phyloP scores from a whole-genome alignment of 2,113 vertebrate species.

The Aptenodytes forsteri region DNA sequence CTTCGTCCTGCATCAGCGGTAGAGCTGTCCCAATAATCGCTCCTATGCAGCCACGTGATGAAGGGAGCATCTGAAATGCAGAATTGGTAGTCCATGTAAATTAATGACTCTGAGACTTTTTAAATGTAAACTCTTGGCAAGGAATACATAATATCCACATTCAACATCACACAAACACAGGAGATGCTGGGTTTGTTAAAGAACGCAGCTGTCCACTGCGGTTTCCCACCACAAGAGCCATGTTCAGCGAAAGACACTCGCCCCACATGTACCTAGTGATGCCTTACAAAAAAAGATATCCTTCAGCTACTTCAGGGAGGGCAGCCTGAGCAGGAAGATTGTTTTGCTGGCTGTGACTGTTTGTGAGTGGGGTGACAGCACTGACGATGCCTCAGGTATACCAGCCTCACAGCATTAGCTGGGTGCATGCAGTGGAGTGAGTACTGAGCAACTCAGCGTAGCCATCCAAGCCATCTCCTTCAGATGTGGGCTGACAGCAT shows the following conservation, averaged over 20 bases:
- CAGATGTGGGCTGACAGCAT: background rate
- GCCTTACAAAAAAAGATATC: background rate
- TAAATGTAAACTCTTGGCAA: background rate
- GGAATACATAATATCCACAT: background rate
- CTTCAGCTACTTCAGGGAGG: background rate
- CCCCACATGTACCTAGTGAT: no score
- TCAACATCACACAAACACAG: background rate
- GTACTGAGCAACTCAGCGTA: background rate
- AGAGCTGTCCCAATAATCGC: background rate
- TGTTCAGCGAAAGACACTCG: accelerated
- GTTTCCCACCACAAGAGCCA: background rate
- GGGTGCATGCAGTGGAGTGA: background rate
- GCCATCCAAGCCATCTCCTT: background rate
- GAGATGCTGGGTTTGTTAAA: background rate
- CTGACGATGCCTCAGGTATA: accelerated
- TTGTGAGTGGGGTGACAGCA: accelerated
- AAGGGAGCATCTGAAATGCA: background rate
- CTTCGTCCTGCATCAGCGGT: background rate
- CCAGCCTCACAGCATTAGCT: background rate
- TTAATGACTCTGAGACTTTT: slow-evolving; percentile 25
- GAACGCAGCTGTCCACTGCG: background rate
- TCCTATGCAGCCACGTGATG: background rate
- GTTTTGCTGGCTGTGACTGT: accelerated
- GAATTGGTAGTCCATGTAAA: background rate
- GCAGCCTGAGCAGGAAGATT: accelerated